Conservation (phyloP, 2,888 invertebrate species). For the Ochropleura leucogaster region DNA sequence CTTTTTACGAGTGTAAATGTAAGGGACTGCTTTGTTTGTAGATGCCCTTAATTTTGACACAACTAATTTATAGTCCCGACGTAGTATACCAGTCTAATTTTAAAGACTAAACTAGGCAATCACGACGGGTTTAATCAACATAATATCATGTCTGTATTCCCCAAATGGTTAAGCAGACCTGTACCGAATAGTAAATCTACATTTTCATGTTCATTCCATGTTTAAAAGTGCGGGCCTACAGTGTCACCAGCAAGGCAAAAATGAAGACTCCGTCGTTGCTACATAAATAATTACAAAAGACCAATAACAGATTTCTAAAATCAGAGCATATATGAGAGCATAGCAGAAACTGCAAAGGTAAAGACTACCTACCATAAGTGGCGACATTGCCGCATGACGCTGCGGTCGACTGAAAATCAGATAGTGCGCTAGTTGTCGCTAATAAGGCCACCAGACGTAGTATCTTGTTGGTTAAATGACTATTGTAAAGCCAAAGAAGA, state of each 20-base stretch:
- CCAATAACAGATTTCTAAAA: no score
- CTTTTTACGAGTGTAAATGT: slow-evolving; percentile 11
- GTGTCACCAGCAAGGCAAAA: background rate
- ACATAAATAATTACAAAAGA: background rate
- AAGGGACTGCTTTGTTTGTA: slow-evolving; percentile 4
- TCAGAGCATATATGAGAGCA: no score
- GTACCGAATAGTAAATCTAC: background rate
- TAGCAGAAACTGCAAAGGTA: no score
- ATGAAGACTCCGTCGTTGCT: background rate
- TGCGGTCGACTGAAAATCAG: no score
- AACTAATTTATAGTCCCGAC: background rate
- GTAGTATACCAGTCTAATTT: background rate
- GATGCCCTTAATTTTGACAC: background rate
- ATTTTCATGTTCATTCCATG: background rate
- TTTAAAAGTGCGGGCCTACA: background rate
- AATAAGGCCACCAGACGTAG: no score
- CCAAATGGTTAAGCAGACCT: no score
- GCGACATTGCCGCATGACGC: no score
- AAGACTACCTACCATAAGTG: no score
- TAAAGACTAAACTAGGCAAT: background rate
- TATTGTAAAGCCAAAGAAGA: no score
- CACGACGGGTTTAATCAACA: background rate
- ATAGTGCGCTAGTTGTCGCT: no score
- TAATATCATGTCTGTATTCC: background rate
- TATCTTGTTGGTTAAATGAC: no score